Evolutionary conservation across 1,140 invertebrate genomes (phyloP).

Genomic region (Lethrus apterus): DNA sequence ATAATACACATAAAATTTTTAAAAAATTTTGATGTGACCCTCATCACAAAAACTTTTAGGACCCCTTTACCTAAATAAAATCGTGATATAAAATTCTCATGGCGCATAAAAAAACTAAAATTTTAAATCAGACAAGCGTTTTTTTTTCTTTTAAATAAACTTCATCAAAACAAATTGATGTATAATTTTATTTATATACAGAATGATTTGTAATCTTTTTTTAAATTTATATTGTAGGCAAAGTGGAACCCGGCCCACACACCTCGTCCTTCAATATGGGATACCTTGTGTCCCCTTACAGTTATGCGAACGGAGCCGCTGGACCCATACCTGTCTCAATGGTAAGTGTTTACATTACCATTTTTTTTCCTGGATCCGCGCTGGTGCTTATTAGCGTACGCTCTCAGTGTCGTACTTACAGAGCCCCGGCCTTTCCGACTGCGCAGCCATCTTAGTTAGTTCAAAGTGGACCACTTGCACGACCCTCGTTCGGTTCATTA

Average conservation of each 20-base stretch:
- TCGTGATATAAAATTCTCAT: no score
- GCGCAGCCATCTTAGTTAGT: constrained; percentile 14
- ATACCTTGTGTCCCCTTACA: constrained; percentile 80
- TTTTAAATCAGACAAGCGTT: no score
- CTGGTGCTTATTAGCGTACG: constrained; percentile 10
- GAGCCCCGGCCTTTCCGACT: constrained; percentile 10
- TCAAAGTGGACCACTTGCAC: constrained; percentile 8
- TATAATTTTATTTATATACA: no score
- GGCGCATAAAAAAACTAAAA: no score
- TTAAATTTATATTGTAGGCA: constrained; percentile 52
- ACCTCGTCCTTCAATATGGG: constrained; percentile 82
- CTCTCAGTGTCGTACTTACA: constrained; percentile 8
- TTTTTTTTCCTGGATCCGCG: not conserved
- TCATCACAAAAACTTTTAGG: no score
- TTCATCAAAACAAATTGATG: no score
- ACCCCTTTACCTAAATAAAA: no score
- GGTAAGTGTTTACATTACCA: constrained; percentile 71
- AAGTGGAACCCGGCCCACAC: constrained; percentile 76
- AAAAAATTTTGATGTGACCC: no score
- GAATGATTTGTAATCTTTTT: no score
- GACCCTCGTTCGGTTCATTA: not conserved
- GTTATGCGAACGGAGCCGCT: constrained; percentile 77
- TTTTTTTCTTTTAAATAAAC: no score
- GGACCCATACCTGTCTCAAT: constrained; percentile 78
- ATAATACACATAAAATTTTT: no score